Evolutionary conservation across 1,140 invertebrate species (phyloP).

Genomic region (Sycobia sp.): DNA sequence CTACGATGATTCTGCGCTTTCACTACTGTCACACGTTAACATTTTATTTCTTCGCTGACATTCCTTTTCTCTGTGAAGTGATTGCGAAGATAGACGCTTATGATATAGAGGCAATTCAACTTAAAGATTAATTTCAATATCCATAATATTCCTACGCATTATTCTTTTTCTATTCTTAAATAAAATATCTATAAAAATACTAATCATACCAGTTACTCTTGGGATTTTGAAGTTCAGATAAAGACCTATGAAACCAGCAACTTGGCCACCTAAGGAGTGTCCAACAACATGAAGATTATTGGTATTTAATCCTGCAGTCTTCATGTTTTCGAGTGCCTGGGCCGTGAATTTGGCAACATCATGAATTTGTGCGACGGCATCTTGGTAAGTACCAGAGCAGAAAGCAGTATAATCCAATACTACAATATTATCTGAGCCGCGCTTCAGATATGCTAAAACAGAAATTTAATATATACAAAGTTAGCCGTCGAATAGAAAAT

Average conservation of each 20-base stretch:
- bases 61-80: no score
- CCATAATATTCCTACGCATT: no score
- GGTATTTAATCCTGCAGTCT: slow-evolving; percentile 45
- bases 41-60: no score
- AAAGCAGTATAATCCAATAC: slow-evolving; percentile 68
- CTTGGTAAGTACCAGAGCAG: slow-evolving; percentile 64
- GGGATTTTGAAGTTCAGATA: slow-evolving; percentile 46
- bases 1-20: no score
- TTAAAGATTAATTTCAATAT: no score
- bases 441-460: slow-evolving; percentile 52
- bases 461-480: no score
- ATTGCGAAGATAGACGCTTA: no score
- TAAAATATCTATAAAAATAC: no score
- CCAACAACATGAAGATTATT: slow-evolving; percentile 72
- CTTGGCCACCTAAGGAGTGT: slow-evolving; percentile 77
- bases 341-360: slow-evolving; percentile 48
- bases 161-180: no score
- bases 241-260: slow-evolving; percentile 70
- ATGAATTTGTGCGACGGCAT: slow-evolving; percentile 62
- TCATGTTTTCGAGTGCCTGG: slow-evolving; percentile 34
- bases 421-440: slow-evolving; percentile 51
- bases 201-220: slow-evolving; percentile 59
- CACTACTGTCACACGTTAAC: no score
- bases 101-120: no score
- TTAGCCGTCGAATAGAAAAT: no score